Base-by-base conservation (phyloP, 2,113 vertebrate species). In the Syrrhaptes paradoxus region DNA sequence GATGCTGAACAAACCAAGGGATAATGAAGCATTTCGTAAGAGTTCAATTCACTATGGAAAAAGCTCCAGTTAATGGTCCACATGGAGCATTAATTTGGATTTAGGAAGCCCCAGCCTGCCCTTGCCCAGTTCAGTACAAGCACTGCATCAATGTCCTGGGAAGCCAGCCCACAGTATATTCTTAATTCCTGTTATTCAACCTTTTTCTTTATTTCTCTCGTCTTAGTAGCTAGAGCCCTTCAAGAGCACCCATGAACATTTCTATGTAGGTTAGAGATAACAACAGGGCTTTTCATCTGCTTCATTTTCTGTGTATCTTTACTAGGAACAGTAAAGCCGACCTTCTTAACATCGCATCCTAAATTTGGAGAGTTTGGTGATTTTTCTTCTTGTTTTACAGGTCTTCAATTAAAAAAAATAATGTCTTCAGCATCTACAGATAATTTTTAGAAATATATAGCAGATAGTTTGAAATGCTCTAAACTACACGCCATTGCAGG, bases 101-200 rank as follows among this genome's bases (percentile, higher is more conserved):
- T 87, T 87, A 58, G 48, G 74, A 89, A 95, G 78, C 13, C 28
- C 43, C 38, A 93, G 68, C 18, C 25, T 58, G 46, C 61, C 77
- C n/a, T 62, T 62, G 70, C 70, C 85, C 77, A 71, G 52, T 22
- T 82, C 52, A 72, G 28, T 6, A 18, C 34, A 80, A 74, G 38
- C 5, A 11, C 55, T 59, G 15, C 17, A 21, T 45, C 85, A 81
- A 67, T 1, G 4, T 71, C 43, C 52, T 18, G 41, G 70, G 52
- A 90, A 87, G 57, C 21, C 8, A 5, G 57, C 73, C 48, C 52
- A 87, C 0, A 0, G 71, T 31, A 43, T 73, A 74, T 85, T 76
- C 55, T 65, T 41, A 65, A 86, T 34, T 63, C 67, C 29, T 45
- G 17, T 63, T 89, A 66, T 46, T 89, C 17, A 45, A 45, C 7